A percentile compares a stretch with the other conserved stretches of the same genome.
These are phyloP conservation scores for Brachionus plicatilis DNA, from an alignment of 1,140 invertebrate genomes.

Conservation along the genomic window DNA sequence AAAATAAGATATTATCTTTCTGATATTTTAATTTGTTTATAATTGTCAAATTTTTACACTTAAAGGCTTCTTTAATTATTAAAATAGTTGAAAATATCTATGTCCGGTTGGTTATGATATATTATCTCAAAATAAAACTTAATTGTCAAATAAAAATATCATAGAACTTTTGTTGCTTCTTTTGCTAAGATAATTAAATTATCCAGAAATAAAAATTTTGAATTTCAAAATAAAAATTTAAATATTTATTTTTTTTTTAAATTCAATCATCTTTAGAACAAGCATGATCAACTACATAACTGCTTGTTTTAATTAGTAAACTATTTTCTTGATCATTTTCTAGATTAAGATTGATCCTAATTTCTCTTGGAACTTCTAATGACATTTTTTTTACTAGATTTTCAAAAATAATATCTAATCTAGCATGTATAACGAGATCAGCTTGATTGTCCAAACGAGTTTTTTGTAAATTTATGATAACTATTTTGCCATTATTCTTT, in stretches of 20 bases:
- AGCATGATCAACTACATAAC: neutral
- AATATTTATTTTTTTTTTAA: no score
- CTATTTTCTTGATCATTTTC: neutral
- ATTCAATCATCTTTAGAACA: neutral
- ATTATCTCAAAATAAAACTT: neutral
- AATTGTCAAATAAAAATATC: neutral
- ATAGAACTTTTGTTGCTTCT: neutral
- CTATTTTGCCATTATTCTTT: slow-evolving; percentile 79
- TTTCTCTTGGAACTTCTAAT: neutral
- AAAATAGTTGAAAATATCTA: neutral
- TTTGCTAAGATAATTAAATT: neutral
- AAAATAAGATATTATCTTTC: neutral
- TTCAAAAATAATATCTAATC: slow-evolving; percentile 31
- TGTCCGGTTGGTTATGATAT: neutral
- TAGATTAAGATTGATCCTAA: neutral
- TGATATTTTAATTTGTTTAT: neutral
- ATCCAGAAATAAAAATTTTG: neutral
- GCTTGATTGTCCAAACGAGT: slow-evolving; percentile 76
- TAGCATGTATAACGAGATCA: slow-evolving; percentile 19
- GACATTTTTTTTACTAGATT: neutral
- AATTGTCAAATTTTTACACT: neutral
- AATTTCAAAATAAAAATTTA: neutral
- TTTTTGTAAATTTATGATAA: slow-evolving; percentile 90
- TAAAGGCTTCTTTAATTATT: neutral
- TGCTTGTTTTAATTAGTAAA: neutral